These are phyloP conservation scores for Cotesia glomerata DNA, from an alignment of 1,140 invertebrate genomes.

Conservation along the genomic window DNA sequence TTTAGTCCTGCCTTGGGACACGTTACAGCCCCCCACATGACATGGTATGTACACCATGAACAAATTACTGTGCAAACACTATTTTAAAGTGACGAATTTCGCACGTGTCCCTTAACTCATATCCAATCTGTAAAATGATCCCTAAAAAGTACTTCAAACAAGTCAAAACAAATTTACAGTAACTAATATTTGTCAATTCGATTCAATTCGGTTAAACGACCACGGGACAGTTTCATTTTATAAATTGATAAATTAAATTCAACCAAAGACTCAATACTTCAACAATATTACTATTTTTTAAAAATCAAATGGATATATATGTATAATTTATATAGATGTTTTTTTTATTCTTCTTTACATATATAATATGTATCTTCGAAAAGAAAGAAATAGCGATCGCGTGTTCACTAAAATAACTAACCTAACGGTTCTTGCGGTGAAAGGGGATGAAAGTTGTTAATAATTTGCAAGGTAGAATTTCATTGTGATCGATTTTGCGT, in stretches of 20 bases:
- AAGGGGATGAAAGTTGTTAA: background rate
- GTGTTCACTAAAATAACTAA: slow-evolving; percentile 20
- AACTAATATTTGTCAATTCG: too few species aligned
- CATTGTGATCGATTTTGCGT: slow-evolving; percentile 27
- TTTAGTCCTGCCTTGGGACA: background rate
- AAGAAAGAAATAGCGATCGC: slow-evolving; percentile 4
- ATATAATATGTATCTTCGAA: background rate
- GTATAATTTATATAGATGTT: background rate
- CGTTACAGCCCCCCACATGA: background rate
- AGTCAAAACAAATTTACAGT: background rate
- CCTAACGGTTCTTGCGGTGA: background rate
- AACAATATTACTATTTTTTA: too few species aligned
- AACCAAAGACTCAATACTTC: too few species aligned
- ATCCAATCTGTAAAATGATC: slow-evolving; percentile 22
- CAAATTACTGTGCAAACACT: slow-evolving; percentile 26
- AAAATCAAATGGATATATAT: background rate
- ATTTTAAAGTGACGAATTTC: slow-evolving; percentile 28
- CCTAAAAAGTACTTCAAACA: background rate
- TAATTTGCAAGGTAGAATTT: slow-evolving; percentile 25
- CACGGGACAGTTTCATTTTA: too few species aligned
- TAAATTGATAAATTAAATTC: too few species aligned
- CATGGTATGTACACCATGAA: background rate
- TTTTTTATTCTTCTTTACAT: background rate
- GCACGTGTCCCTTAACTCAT: slow-evolving; percentile 10
- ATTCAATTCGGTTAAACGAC: too few species aligned